Evolutionary conservation across 1,140 invertebrate species (phyloP), one percentile per base, ranked within the genome.

Genomic region (Yoshiicerus persimilis): DNA sequence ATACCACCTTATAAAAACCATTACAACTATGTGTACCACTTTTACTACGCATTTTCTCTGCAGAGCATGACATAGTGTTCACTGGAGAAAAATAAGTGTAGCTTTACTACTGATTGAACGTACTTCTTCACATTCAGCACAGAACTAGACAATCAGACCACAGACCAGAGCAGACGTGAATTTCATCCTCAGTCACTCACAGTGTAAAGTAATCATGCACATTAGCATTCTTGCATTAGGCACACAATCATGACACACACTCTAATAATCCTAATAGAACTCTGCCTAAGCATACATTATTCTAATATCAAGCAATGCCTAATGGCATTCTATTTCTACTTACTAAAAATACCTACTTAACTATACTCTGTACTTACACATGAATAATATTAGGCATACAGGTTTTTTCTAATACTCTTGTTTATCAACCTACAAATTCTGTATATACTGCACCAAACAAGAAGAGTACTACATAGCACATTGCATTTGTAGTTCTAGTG

Each of bases 181-280:
- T 70, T n/a, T 64, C 25, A 41, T 41, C 39, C 39, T 41, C 39
- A 41, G 39, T 41, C 39, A 41, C 39, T 56, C 1, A 16, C 10
- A 38, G 32, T 80, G 75, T 38, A 80, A 80, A 80, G 75, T 80
- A 80, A 80, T 38, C 75, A 80, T 36, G 75, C 75, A 80, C 34
- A 80, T 80, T 80, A 80, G 32, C 75, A 80, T 80, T 80, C 75
- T 32, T 36, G 75, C 32, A 80, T 80, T 80, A 80, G 75, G 20
- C 32, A 80, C 75, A 38, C 75, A 80, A 80, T 77, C 70, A 77
- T 77, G 70, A 66, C 64, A 38, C 75, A 34, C 32, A 80, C 20
- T 80, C 75, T 80, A 80, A 80, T 80, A 80, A 80, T 80, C 75
- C 75, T 80, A 80, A 80, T 80, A 80, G 34, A 80, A 36, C 30